Conservation (phyloP, 2,888 invertebrate species). For the Hypomecis atomaria region DNA sequence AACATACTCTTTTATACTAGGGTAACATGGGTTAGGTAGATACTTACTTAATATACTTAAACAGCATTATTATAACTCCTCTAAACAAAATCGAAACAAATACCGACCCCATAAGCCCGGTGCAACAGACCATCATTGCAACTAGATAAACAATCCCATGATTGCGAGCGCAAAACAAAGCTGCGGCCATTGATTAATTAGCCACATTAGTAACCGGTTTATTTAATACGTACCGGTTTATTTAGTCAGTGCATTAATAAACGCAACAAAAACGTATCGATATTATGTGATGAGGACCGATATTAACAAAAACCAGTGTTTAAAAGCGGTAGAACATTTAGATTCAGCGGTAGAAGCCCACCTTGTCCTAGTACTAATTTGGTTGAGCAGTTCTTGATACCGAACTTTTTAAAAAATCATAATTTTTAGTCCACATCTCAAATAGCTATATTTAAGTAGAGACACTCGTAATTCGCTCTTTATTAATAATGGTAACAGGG, state of each 20-base stretch:
- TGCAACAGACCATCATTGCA: conserved; percentile 11
- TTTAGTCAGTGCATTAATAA: conserved; percentile 74
- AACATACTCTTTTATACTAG: neutral
- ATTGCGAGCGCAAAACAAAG: conserved; percentile 56
- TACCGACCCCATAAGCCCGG: conserved; percentile 5
- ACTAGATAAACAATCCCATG: conserved; percentile 46
- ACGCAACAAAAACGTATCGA: conserved; percentile 51
- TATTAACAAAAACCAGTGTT: conserved; percentile 1
- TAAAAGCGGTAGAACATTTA: neutral
- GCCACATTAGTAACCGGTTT: conserved; percentile 74
- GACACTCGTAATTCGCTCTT: too few relatives aligned
- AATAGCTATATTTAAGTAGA: too few relatives aligned
- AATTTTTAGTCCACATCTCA: too few relatives aligned
- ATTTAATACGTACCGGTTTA: conserved; percentile 75
- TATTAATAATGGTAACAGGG: too few relatives aligned
- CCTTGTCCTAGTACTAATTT: too few relatives aligned
- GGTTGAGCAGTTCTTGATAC: too few relatives aligned
- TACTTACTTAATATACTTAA: neutral
- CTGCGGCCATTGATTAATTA: conserved; percentile 74
- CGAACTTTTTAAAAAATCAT: too few relatives aligned
- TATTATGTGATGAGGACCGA: conserved; percentile 8
- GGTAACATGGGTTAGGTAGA: neutral
- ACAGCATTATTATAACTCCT: neutral
- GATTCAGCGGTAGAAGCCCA: too few relatives aligned
- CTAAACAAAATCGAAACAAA: conserved; percentile 4